A percentile compares a stretch with the other conserved stretches of the same genome.
These are phyloP conservation scores for Sigmodon hispidus DNA, from an alignment of 2,113 vertebrate species.

Conservation along the genomic window DNA sequence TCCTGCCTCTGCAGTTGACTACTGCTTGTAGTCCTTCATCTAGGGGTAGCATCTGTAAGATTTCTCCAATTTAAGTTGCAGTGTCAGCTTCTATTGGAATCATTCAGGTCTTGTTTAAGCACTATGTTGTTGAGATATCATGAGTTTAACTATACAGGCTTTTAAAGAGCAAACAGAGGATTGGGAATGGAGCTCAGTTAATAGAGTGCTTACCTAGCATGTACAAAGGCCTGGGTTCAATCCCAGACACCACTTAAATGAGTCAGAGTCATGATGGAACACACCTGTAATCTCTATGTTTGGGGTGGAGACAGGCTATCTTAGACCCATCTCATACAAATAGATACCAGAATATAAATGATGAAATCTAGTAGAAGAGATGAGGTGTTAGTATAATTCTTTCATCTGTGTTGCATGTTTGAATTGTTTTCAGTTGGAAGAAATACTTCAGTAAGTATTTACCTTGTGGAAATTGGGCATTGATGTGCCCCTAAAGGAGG, in stretches of 20 bases:
- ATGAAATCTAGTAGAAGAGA: neutral
- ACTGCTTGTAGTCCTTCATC: neutral
- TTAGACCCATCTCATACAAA: neutral
- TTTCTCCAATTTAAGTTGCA: neutral
- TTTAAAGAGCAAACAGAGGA: neutral
- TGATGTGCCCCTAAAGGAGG: neutral
- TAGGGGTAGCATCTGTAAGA: neutral
- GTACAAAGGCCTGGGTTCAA: neutral
- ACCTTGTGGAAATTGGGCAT: neutral
- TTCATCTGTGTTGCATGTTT: neutral
- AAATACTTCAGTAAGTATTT: neutral
- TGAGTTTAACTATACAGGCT: neutral
- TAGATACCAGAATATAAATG: neutral
- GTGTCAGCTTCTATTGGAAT: neutral
- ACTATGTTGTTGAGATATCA: neutral
- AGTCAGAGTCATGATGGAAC: neutral
- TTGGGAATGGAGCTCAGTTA: neutral
- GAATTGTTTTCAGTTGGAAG: neutral
- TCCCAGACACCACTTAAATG: neutral
- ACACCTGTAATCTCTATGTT: neutral
- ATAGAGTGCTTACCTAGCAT: neutral
- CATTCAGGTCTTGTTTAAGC: neutral
- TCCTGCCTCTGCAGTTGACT: neutral
- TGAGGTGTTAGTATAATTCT: neutral
- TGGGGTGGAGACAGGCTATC: neutral